Evolutionary conservation across 2,113 vertebrate species (phyloP).

Genomic region (Sinocyclocheilus maitianheensis): DNA sequence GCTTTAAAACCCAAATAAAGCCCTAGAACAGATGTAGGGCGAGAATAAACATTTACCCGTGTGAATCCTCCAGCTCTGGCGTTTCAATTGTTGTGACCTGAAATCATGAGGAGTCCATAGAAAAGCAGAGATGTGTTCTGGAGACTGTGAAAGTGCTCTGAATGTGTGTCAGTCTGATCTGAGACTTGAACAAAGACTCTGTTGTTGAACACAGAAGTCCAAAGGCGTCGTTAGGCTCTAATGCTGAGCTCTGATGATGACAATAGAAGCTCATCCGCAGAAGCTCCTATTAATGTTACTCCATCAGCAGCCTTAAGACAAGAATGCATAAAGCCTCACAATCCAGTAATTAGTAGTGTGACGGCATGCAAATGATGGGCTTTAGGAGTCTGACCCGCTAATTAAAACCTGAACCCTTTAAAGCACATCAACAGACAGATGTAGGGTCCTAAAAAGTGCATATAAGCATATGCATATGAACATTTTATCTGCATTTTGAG

Average conservation of each 20-base stretch:
- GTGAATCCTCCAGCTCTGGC: conserved; percentile 3
- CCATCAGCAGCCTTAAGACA: neutral
- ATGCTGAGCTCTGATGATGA: neutral
- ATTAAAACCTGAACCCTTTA: neutral
- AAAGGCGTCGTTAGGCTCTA: conserved; percentile 51
- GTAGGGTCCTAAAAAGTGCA: neutral
- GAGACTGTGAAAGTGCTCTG: conserved; percentile 32
- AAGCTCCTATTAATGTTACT: neutral
- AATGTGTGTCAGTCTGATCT: conserved; percentile 36
- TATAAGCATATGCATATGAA: neutral
- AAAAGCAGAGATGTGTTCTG: neutral
- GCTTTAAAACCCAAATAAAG: neutral
- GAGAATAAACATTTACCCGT: conserved; percentile 5
- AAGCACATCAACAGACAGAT: neutral
- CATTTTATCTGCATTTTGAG: neutral
- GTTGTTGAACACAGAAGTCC: conserved; percentile 60
- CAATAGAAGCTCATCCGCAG: neutral
- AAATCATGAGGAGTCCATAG: neutral
- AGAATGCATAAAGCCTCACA: neutral
- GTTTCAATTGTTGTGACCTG: conserved; percentile 23
- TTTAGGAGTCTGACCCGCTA: neutral
- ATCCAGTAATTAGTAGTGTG: neutral
- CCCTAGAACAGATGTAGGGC: neutral
- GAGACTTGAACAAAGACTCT: conserved; percentile 45
- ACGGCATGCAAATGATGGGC: neutral